Conservation (phyloP, 1,140 invertebrate species). For the Asbolus verrucosus region DNA sequence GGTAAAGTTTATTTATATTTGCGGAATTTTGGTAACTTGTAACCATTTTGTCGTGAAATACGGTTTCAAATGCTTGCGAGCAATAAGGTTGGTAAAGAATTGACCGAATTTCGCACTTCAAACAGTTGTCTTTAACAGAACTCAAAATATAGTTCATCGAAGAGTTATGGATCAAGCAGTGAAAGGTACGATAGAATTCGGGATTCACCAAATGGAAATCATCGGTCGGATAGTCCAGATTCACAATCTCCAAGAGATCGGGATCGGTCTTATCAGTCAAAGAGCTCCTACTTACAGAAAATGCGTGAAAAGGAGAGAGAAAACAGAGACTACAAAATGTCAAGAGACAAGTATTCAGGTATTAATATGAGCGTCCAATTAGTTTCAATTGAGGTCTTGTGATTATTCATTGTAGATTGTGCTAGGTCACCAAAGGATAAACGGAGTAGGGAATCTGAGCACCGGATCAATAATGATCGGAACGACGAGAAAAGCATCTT, state of each 20-base stretch:
- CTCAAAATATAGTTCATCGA: slow-evolving; percentile 81
- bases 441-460: slow-evolving; percentile 83
- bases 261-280: slow-evolving; percentile 80
- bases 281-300: slow-evolving; percentile 83
- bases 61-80: too few species aligned
- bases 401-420: slow-evolving; percentile 72
- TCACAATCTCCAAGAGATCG: slow-evolving; percentile 76
- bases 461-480: slow-evolving; percentile 87
- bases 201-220: slow-evolving; percentile 81
- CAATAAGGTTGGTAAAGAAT: too few species aligned
- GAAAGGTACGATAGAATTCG: slow-evolving; percentile 73
- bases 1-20: slow-evolving; percentile 42
- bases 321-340: slow-evolving; percentile 88
- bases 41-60: not conserved
- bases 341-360: slow-evolving; percentile 88
- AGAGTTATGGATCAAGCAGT: slow-evolving; percentile 73
- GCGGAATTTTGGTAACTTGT: not conserved
- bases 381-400: slow-evolving; percentile 9
- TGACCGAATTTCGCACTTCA: too few species aligned
- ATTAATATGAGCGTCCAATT: too few species aligned
- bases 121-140: slow-evolving; percentile 70
- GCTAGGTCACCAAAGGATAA: slow-evolving; percentile 86
- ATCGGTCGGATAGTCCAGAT: slow-evolving; percentile 79
- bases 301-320: slow-evolving; percentile 90
- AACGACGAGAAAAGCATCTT: slow-evolving; percentile 79